These are phyloP conservation scores for Kuschelorhynchus macadamiae DNA, from an alignment of 2,888 invertebrate genomes.

Conservation along the genomic window DNA sequence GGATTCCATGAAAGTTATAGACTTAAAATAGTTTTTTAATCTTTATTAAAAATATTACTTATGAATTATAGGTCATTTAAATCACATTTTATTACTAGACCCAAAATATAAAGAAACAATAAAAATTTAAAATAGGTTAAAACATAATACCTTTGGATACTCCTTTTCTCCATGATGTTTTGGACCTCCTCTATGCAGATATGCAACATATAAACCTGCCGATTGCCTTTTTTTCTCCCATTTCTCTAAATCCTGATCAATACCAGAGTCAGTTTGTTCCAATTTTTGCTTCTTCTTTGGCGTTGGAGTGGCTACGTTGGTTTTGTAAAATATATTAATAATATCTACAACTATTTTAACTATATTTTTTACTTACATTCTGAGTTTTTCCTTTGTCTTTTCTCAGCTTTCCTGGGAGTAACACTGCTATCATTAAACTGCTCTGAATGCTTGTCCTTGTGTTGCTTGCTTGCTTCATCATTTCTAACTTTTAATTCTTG, in stretches of 20 bases:
- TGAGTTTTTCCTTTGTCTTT: slow-evolving; percentile 51
- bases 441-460: too few relatives aligned
- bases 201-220: slow-evolving; percentile 80
- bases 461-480: slow-evolving; percentile 13
- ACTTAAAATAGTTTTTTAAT: too few relatives aligned
- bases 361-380: slow-evolving; percentile 44
- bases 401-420: slow-evolving; percentile 40
- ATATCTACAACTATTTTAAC: too few relatives aligned
- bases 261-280: slow-evolving; percentile 72
- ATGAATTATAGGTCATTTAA: too few relatives aligned
- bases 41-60: too few relatives aligned
- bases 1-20: too few relatives aligned
- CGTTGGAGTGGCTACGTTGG: slow-evolving; percentile 60
- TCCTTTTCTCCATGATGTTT: slow-evolving; percentile 86
- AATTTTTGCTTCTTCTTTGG: slow-evolving; percentile 59
- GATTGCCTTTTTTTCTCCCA: slow-evolving; percentile 78
- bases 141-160: slow-evolving; percentile 79
- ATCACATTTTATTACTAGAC: too few relatives aligned
- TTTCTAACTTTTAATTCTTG: slow-evolving; percentile 14
- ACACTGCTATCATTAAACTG: background rate
- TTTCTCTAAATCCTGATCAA: slow-evolving; percentile 65
- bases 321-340: too few relatives aligned
- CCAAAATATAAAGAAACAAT: too few relatives aligned
- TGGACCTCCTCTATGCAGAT: slow-evolving; percentile 84
- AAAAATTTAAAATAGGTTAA: background rate